Percentiles rank a stretch among this genome's conserved stretches.
These are phyloP conservation scores for Linurgus olivaceus DNA, from an alignment of 2,797 vertebrate species.

Conservation along the genomic window DNA sequence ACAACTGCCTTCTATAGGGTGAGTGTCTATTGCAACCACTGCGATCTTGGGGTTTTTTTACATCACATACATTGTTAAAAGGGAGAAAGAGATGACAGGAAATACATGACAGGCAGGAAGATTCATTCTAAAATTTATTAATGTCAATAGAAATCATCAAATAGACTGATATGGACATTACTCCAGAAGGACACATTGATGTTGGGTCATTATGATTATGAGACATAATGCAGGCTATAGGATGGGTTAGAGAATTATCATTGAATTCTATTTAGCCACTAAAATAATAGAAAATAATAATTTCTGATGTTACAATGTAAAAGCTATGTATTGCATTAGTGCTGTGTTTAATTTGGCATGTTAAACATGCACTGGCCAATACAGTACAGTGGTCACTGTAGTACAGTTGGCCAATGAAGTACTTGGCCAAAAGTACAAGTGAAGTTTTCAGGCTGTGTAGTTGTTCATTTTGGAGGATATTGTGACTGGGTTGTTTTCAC, in stretches of 20 bases:
- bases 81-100: background rate
- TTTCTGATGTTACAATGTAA: background rate
- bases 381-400: background rate
- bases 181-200: background rate
- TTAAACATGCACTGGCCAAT: background rate
- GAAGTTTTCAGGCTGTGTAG: background rate
- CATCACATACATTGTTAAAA: background rate
- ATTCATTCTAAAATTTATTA: background rate
- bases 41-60: background rate
- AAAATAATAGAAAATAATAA: background rate
- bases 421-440: background rate
- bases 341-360: background rate
- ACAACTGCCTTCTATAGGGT: slow-evolving; percentile 97
- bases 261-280: background rate
- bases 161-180: background rate
- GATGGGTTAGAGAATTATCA: background rate
- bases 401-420: background rate
- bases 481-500: background rate
- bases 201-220: background rate
- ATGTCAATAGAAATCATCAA: background rate
- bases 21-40: slow-evolving; percentile 64
- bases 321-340: background rate
- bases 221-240: background rate
- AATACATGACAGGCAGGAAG: fast-evolving
- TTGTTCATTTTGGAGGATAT: background rate